Evolutionary conservation across 2,113 vertebrate genomes (phyloP).

Genomic region (Euleptes europaea): DNA sequence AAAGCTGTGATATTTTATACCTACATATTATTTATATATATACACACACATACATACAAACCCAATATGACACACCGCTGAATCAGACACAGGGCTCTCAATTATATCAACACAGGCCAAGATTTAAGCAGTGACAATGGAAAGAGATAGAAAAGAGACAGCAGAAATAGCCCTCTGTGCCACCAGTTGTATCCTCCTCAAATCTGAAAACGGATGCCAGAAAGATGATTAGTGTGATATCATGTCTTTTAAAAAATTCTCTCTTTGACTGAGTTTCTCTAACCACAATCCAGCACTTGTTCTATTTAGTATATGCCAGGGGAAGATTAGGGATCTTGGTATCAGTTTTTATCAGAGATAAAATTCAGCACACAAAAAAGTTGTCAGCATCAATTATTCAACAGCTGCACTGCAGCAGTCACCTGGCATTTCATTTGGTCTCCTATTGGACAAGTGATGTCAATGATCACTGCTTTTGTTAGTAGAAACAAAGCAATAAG

Average conservation of each 20-base stretch:
- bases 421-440: background rate
- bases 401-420: background rate
- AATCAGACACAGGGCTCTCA: constrained; percentile 57
- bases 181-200: background rate
- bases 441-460: background rate
- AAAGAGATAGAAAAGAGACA: constrained; percentile 56
- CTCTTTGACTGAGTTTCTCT: constrained; percentile 13
- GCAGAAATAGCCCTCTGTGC: constrained; percentile 40
- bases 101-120: constrained; percentile 51
- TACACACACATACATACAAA: constrained; percentile 9
- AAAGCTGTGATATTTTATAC: constrained; percentile 52
- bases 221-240: background rate
- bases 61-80: background rate
- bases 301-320: background rate
- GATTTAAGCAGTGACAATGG: constrained; percentile 52
- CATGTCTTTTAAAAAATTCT: constrained; percentile 30
- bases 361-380: background rate
- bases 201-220: constrained; percentile 31
- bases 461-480: background rate
- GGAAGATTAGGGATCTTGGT: background rate
- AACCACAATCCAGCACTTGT: background rate
- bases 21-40: background rate
- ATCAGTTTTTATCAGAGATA: background rate
- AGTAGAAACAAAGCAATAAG: background rate
- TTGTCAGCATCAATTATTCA: background rate